A percentile compares a stretch with the other conserved stretches of the same genome.
Conservation (phyloP, 2,888 invertebrate genomes). For the Xanthostigma xanthostigma region DNA sequence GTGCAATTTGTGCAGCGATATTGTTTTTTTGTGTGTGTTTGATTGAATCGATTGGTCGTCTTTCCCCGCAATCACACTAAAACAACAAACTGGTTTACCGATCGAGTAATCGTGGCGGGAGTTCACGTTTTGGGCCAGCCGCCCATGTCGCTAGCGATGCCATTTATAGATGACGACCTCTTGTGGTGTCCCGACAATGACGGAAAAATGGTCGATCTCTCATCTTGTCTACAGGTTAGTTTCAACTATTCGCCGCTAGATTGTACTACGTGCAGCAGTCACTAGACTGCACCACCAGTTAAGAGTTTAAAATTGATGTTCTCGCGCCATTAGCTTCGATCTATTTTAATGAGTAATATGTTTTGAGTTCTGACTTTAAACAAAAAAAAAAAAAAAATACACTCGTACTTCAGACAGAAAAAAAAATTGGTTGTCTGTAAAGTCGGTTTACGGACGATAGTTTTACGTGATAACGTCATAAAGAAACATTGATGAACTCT, state of each 20-base stretch:
- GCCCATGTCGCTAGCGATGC: conserved; percentile 66
- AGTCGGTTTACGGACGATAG: too few relatives aligned
- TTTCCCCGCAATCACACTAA: conserved; percentile 8
- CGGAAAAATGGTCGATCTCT: conserved; percentile 84
- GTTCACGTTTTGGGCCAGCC: conserved; percentile 39
- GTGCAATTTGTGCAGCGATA: conserved; percentile 1
- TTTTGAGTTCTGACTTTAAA: too few relatives aligned
- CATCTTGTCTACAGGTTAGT: conserved; percentile 72
- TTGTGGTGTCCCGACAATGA: conserved; percentile 91
- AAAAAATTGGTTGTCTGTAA: too few relatives aligned
- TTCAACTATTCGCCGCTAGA: background rate
- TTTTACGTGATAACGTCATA: too few relatives aligned
- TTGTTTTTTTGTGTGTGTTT: background rate
- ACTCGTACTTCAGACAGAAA: too few relatives aligned
- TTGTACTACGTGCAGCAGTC: too few relatives aligned
- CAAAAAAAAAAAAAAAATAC: too few relatives aligned
- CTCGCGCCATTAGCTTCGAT: too few relatives aligned
- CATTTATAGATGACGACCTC: conserved; percentile 91
- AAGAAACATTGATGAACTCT: too few relatives aligned
- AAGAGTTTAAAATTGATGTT: too few relatives aligned
- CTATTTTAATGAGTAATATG: too few relatives aligned
- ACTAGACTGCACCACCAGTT: too few relatives aligned
- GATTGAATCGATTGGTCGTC: background rate
- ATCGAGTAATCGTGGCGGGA: conserved; percentile 39
- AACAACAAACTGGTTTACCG: conserved; percentile 5